Evolutionary conservation across 2,888 invertebrate genomes (phyloP), one percentile per base, ranked within the genome.

Genomic region (Drosophila formosana): DNA sequence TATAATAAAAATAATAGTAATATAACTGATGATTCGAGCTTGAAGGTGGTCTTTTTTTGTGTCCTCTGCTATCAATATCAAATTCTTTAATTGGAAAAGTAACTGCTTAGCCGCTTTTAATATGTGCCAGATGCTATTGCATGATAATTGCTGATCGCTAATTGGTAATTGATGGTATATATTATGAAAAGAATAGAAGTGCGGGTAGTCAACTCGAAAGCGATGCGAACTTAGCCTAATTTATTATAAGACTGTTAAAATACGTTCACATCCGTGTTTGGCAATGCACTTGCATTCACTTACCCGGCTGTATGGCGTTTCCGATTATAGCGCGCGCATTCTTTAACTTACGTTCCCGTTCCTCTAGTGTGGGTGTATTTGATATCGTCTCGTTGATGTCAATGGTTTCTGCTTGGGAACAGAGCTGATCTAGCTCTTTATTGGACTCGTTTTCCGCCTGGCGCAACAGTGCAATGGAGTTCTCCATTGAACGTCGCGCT

Each of bases 281-380:
- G 41, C 6, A 66, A 75, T 68, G 66, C 75, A 64, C 50, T 43
- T 43, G 52, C 65, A 64, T 93, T 56, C 46, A 82, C 91, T 87
- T 69, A 92, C 92, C 94, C 78, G 92, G 92, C 72, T 92, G 92
- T 88, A 96, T 95, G 80, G 95, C 96, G 90, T 95, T 94, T 73
- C 95, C 95, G 75, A 96, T 96, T 83, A 96, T 95, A 89, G 95
- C 95, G 58, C 96, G 94, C 1, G 96, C 96, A 80, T 95, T 95
- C 89, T 95, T 95, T 91, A 92, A 94, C 93, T 94, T 93, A 80
- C 93, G 93, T 81, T 93, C 93, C 50, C 95, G 93, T 91, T 93
- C 93, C 46, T 75, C 75, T 2, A 55, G 41, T 4, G 68, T 67
- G 11, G 69, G 67, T 43, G 25, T 32, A 9, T 7, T 28, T 34